Conservation (phyloP, 2,113 vertebrate species). For the Xiphophorus maculatus region DNA sequence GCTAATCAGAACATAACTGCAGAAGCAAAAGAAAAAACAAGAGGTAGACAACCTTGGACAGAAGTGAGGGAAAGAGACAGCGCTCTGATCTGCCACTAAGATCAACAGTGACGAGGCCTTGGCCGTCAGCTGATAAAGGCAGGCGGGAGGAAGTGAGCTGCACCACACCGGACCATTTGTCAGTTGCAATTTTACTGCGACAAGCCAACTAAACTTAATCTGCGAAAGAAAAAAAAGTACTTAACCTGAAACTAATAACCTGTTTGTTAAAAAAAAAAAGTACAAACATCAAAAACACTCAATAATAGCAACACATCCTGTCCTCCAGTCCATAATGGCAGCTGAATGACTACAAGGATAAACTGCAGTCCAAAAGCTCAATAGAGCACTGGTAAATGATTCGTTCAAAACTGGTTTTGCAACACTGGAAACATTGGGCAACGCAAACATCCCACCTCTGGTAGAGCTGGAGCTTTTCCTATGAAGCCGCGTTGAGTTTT, state of each 20-base stretch:
- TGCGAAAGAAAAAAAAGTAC: too few relatives aligned
- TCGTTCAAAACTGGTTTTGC: not conserved
- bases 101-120: constrained; percentile 35
- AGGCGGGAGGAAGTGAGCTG: constrained; percentile 12
- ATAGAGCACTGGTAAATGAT: not conserved
- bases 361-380: not conserved
- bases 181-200: too few relatives aligned
- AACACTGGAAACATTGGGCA: not conserved
- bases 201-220: too few relatives aligned
- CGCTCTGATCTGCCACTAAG: constrained; percentile 5
- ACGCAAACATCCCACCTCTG: not conserved
- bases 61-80: constrained; percentile 33
- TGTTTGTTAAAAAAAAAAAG: not conserved
- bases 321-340: not conserved
- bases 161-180: not conserved
- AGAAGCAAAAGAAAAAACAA: constrained; percentile 17
- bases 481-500: not conserved
- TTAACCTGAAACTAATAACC: not conserved
- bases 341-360: not conserved
- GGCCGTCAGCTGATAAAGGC: constrained; percentile 12
- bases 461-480: too few relatives aligned
- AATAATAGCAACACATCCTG: not conserved
- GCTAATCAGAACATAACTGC: constrained; percentile 13
- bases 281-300: not conserved
- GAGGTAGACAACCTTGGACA: constrained; percentile 36